These are phyloP conservation scores for Laticauda colubrina DNA, from an alignment of 2,113 vertebrate genomes.

Conservation along the genomic window DNA sequence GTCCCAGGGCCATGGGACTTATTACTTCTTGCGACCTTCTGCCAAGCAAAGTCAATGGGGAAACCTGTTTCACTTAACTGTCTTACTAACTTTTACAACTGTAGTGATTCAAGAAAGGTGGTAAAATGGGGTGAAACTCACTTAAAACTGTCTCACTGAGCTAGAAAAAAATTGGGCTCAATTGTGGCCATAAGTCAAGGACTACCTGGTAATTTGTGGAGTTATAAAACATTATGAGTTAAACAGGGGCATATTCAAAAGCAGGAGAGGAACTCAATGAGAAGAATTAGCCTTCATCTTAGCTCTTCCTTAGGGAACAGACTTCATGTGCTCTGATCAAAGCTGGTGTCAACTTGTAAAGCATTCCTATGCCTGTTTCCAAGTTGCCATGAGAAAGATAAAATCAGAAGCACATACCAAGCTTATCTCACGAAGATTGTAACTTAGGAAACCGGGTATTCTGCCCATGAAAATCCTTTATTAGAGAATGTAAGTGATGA, in stretches of 20 bases:
- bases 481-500: too few relatives aligned
- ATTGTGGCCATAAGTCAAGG: not conserved
- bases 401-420: too few relatives aligned
- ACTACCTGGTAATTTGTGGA: not conserved
- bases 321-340: not conserved
- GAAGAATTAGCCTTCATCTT: not conserved
- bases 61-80: not conserved
- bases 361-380: too few relatives aligned
- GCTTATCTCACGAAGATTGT: too few relatives aligned
- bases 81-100: not conserved
- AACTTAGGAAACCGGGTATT: too few relatives aligned
- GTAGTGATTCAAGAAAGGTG: not conserved
- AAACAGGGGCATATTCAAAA: not conserved
- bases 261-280: not conserved
- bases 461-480: too few relatives aligned
- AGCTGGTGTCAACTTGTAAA: too few relatives aligned
- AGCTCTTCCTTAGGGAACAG: not conserved
- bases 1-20: not conserved
- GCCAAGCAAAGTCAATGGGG: not conserved
- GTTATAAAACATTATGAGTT: too few relatives aligned
- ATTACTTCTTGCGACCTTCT: not conserved
- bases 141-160: not conserved
- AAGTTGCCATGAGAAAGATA: too few relatives aligned
- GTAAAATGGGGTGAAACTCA: not conserved
- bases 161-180: not conserved